phyloP scores from a whole-genome alignment of 2,797 vertebrate genomes.

The Phrynocephalus vlangalii region DNA sequence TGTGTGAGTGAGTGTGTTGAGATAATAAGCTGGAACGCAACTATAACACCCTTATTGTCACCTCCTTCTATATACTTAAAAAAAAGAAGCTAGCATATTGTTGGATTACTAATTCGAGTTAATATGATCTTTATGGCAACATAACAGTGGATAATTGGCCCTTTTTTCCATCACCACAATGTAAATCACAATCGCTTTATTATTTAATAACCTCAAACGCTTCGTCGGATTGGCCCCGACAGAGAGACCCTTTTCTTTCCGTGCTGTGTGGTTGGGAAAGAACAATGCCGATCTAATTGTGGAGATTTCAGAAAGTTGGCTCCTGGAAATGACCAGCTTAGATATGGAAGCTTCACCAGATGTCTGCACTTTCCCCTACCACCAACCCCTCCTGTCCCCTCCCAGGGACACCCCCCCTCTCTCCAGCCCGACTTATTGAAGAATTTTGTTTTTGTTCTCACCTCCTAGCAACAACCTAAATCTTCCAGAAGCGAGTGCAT shows the following conservation, averaged over 20 bases:
- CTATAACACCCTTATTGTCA: constrained; percentile 74
- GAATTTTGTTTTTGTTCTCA: constrained; percentile 72
- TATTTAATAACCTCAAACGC: constrained; percentile 97
- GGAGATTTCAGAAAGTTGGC: constrained; percentile 86
- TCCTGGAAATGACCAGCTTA: constrained; percentile 85
- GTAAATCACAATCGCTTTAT: constrained; percentile 95
- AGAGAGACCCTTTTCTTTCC: constrained; percentile 86
- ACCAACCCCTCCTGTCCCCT: constrained; percentile 67
- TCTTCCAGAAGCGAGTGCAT: constrained; percentile 75
- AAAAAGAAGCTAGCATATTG: constrained; percentile 81
- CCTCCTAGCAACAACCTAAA: constrained; percentile 83
- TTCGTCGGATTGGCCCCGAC: constrained; percentile 90
- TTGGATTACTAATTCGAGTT: constrained; percentile 92
- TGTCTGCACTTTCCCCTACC: constrained; percentile 77
- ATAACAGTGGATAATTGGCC: constrained; percentile 92
- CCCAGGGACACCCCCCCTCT: constrained; percentile 44
- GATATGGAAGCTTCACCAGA: constrained; percentile 83
- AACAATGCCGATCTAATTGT: constrained; percentile 88
- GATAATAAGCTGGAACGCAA: constrained; percentile 74
- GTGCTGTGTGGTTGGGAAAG: constrained; percentile 83
- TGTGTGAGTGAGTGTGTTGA: too few relatives aligned
- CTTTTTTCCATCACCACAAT: constrained; percentile 87
- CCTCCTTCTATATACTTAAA: constrained; percentile 72
- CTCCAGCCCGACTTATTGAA: constrained; percentile 65
- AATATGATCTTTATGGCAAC: constrained; percentile 93